Evolutionary conservation across 2,113 vertebrate species (phyloP), one percentile per base, ranked within the genome.

Genomic region (Etheostoma cragini): DNA sequence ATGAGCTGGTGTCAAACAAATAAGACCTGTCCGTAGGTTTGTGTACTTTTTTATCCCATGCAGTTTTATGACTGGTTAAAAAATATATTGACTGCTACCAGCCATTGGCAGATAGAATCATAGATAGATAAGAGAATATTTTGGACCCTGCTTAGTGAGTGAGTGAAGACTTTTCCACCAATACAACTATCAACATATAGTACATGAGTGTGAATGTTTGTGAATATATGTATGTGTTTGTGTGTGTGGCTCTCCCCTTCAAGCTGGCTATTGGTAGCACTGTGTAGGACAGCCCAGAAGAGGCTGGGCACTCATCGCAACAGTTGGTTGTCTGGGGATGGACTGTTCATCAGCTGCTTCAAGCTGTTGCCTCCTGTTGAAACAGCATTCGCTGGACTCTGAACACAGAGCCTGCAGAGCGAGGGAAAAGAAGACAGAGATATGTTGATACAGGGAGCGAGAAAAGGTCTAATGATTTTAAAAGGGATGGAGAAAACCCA

Each of bases 361-460:
- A 62, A 74, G 67, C 72, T 87, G 62, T 26, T 75, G 2, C 69
- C 76, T 68, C 76, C 72, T 75, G 60, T 78, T 87, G 80, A 83
- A 70, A 74, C 77, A 64, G 49, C 0, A 30, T 45, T 67, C 15
- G 56, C 30, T 76, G 74, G 70, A 68, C 52, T 58, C 42, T 56
- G 12, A 79, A 33, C 45, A 64, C 24, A 69, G 63, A 62, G 58
- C 38, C 61, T 70, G 58, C 22, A 42, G 65, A 56, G 80, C 26
- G 12, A 50, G 8, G 30, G n/a, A 33, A 45, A 15, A 2, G 61
- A 54, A 35, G 16, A 45, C 15, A 47, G 22, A 63, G 30, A 60
- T 22, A 15, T 60, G 30, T 52, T 16, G 22, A 3, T 58, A 15
- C 22, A 53, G 4, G 0, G 16, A 42, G 13, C 30, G 24, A 22